A percentile compares a stretch with the other conserved stretches of the same genome.
Conservation (phyloP, 2,888 invertebrate species). For the Lomographa bimaculata region DNA sequence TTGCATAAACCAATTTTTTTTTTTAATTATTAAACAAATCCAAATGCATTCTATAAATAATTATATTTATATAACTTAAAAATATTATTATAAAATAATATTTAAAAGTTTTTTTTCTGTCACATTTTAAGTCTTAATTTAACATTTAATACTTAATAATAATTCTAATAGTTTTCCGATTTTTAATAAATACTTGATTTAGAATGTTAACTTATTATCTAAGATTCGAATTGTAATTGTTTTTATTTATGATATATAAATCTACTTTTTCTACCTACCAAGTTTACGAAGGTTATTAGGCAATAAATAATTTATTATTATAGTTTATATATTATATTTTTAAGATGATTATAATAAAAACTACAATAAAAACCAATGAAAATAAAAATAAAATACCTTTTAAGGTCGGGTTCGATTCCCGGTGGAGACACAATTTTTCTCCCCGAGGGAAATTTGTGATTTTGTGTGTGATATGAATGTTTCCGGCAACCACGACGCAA, state of each 20-base stretch:
- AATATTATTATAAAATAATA: no score
- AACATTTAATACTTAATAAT: background rate
- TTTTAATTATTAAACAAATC: no score
- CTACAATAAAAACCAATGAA: no score
- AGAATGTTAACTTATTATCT: conserved; percentile 1
- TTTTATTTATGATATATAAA: conserved; percentile 1
- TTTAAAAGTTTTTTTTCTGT: no score
- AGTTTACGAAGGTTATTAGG: background rate
- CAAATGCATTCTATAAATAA: background rate
- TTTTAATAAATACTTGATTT: conserved; percentile 8
- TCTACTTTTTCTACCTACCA: background rate
- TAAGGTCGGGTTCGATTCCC: no score
- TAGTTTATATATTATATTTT: background rate
- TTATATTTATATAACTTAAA: no score
- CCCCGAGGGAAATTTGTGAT: no score
- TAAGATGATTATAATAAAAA: background rate
- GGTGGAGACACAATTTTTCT: no score
- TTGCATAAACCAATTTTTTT: conserved; percentile 9
- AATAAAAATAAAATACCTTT: no score
- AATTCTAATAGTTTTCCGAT: conserved; percentile 11
- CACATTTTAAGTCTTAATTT: no score
- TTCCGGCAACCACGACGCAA: no score
- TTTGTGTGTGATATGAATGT: no score
- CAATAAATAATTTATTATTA: background rate
- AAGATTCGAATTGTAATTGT: conserved; percentile 8